Base-by-base conservation (phyloP, 92 coral and sea anemone species). In the Porites rus region DNA sequence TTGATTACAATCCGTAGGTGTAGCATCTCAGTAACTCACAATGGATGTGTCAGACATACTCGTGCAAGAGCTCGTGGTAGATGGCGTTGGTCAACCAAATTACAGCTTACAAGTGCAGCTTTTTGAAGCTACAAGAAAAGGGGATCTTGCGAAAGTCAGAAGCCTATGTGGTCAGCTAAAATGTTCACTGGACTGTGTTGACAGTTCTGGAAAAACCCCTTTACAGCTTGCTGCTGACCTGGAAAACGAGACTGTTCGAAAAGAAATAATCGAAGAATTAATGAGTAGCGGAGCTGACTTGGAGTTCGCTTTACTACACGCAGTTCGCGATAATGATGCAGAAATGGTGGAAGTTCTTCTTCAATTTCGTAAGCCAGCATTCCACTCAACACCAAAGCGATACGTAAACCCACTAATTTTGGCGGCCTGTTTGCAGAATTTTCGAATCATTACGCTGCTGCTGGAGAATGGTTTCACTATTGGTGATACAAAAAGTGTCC, bases 341-440 rank as follows among this genome's bases (percentile, higher is more conserved):
- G 77, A 77, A 89, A 65, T 56, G 51, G 77, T 89, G 51, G 77
- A 51, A 77, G 72, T 65, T 14, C 78, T 89, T 61, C 88, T 89
- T 17, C 78, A 66, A 28, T 62, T 71, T 77, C 72, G 22, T 16
- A 12, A 14, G 4, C 21, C 53, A 43, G 20, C 64, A 20, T 2
- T 28, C 9, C 60, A 46, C 8, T 8, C 60, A 24, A 51, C 84
- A 14, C 54, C 76, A 10, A 13, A 65, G 31, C 61, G 88, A 24
- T 68, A 83, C 19, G 56, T 83, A 25, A 88, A 88, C 1, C 92
- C 92, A 6, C 69, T 83, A 14, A 83, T 89, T 71, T 62, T 89
- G n/a, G 91, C 91, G 3, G 81, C 91, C 59, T 75, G 85, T 65
- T 70, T 88, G 51, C 77, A 86, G 6, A 77, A 88, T 64, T 82